Conservation (phyloP, 2,888 invertebrate species). For the Nomada lathburiana region DNA sequence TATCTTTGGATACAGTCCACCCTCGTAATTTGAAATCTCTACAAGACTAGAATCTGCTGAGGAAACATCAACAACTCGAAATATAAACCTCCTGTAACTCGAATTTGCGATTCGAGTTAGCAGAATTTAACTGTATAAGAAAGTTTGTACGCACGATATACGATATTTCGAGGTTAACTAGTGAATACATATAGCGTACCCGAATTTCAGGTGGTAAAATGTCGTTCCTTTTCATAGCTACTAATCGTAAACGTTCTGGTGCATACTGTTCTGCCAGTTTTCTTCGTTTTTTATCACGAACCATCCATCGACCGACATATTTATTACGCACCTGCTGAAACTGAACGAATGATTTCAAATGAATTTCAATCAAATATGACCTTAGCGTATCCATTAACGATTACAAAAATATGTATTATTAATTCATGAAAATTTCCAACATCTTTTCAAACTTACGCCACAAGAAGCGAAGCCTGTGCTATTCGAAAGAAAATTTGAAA, state of each 20-base stretch:
- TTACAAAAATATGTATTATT: not conserved
- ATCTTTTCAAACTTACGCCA: slow-evolving; percentile 65
- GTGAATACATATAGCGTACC: slow-evolving; percentile 78
- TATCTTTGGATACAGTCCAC: no score
- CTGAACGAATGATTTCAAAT: slow-evolving; percentile 81
- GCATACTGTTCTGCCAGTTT: slow-evolving; percentile 90
- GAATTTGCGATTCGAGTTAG: no score
- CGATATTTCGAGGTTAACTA: slow-evolving; percentile 10
- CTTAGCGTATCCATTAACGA: not conserved
- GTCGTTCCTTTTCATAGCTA: slow-evolving; percentile 93
- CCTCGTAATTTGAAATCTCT: no score
- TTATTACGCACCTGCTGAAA: slow-evolving; percentile 88
- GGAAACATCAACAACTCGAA: no score
- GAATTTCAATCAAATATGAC: not conserved
- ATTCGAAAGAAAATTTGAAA: slow-evolving; percentile 63
- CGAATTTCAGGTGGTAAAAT: slow-evolving; percentile 92
- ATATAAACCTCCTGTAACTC: no score
- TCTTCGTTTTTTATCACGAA: slow-evolving; percentile 93
- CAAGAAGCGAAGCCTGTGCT: slow-evolving; percentile 45
- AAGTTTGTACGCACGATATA: not conserved
- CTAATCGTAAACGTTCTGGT: slow-evolving; percentile 91
- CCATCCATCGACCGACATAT: slow-evolving; percentile 88
- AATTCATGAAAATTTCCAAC: not conserved
- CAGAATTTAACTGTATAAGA: no score
- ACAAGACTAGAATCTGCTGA: no score